A percentile compares a stretch with the other conserved stretches of the same genome.
phyloP scores from a whole-genome alignment of 2,888 invertebrate species.

The Latrodectus hesperus region DNA sequence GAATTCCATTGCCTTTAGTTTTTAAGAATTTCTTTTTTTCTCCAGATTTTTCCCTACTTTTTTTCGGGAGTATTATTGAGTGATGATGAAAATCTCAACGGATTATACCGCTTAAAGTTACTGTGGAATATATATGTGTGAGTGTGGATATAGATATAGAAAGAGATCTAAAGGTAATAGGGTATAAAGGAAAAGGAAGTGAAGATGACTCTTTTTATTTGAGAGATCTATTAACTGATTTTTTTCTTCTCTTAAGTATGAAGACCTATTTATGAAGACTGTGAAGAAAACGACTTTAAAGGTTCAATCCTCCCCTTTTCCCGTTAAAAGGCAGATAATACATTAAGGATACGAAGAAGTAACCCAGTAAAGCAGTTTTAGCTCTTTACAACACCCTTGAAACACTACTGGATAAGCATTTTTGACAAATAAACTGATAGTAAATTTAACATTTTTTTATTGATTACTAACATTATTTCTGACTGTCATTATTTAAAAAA shows the following conservation, averaged over 20 bases:
- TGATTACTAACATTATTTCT: too few relatives aligned
- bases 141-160: slow-evolving; percentile 14
- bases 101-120: slow-evolving; percentile 44
- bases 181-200: slow-evolving; percentile 12
- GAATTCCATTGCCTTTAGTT: slow-evolving; percentile 46
- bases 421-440: background rate
- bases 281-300: slow-evolving; percentile 27
- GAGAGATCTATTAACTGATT: slow-evolving; percentile 50
- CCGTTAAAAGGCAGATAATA: background rate
- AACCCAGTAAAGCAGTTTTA: background rate
- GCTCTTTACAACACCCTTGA: background rate
- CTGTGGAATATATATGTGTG: slow-evolving; percentile 30
- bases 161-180: slow-evolving; percentile 22
- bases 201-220: slow-evolving; percentile 39
- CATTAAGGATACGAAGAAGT: background rate
- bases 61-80: slow-evolving; percentile 49
- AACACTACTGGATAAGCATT: background rate
- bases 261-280: slow-evolving; percentile 9
- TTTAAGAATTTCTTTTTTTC: slow-evolving; percentile 35
- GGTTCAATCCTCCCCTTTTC: slow-evolving; percentile 27
- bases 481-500: too few relatives aligned
- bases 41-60: slow-evolving; percentile 13
- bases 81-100: slow-evolving; percentile 42
- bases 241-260: background rate
- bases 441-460: too few relatives aligned